Base-by-base conservation (phyloP, 1,140 invertebrate species). In the Trachymyrmex cornetzi region DNA sequence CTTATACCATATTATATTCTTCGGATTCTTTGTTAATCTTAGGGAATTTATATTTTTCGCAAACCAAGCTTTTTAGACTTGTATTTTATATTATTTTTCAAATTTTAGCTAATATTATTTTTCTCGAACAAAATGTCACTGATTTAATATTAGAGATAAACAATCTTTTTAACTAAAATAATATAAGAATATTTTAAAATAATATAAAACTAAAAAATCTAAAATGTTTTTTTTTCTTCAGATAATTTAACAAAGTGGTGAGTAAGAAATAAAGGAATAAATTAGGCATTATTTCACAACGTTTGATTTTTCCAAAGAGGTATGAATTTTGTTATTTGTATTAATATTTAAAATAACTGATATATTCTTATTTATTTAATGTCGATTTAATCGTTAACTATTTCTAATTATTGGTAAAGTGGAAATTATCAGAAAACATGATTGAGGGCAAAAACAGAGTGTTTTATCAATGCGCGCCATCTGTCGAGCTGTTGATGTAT, bases 371-470 rank as follows among this genome's bases (percentile, higher is more conserved):
- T 44, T 69, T 24, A 1, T 57, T 7, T 30, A 30, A 5, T 72
- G 34, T 27, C 34, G 11, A 53, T 24, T 24, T 61, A 30, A 16
- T 30, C 12, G n/a, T 79, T 27, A 66, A 19, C 12, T 44, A 12
- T 79, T 79, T 64, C 4, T 66, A 48, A 22, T 79, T 66, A 16
- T 79, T 27, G 44, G 22, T 44, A 79, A 79, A 48, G 24, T 64
- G 12, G 19, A 64, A 66, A 34, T 19, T 44, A 6, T 11, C 19
- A 34, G 14, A 11, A 48, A 30, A 16, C 0, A 50, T 1, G 34
- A 1, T 22, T 5, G 6, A 55, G 4, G 4, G 1, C 38, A 11
- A 80, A 67, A 53, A n/a, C 27, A 16, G 11, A 3, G 7, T 14
- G 27, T 61, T 53, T 22, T 53, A 34, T n/a, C 61, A 66, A 27